phyloP scores from a whole-genome alignment of 2,888 invertebrate genomes.

The Agrochola lychnidis region DNA sequence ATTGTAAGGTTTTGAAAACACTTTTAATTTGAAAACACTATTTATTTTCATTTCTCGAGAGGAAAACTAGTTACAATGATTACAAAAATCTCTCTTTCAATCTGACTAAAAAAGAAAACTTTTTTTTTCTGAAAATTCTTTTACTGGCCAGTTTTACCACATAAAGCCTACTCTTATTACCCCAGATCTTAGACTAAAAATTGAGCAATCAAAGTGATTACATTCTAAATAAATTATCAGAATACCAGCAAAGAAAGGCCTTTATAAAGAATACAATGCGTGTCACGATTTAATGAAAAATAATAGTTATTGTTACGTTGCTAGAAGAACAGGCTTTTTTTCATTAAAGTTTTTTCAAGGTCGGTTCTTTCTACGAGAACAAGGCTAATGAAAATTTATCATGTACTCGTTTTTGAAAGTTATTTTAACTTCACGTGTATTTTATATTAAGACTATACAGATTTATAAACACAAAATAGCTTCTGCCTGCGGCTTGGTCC shows the following conservation, averaged over 20 bases:
- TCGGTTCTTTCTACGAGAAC: constrained; percentile 29
- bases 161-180: background rate
- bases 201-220: constrained; percentile 49
- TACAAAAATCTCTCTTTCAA: too few relatives aligned
- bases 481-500: too few relatives aligned
- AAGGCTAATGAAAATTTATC: constrained; percentile 57
- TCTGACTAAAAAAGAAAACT: too few relatives aligned
- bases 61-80: too few relatives aligned
- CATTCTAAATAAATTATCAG: constrained; percentile 35
- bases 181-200: background rate
- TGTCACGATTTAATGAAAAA: constrained; percentile 63
- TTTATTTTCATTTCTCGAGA: too few relatives aligned
- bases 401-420: background rate
- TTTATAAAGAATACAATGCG: constrained; percentile 46
- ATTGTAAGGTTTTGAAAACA: too few relatives aligned
- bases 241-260: constrained; percentile 31
- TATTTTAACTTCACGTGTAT: background rate
- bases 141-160: too few relatives aligned
- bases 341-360: constrained; percentile 59
- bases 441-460: background rate
- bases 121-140: too few relatives aligned
- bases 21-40: too few relatives aligned
- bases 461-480: too few relatives aligned
- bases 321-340: constrained; percentile 30
- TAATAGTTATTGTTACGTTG: constrained; percentile 58